phyloP scores from a whole-genome alignment of 2,113 vertebrate genomes.

The Calidris pygmaea region DNA sequence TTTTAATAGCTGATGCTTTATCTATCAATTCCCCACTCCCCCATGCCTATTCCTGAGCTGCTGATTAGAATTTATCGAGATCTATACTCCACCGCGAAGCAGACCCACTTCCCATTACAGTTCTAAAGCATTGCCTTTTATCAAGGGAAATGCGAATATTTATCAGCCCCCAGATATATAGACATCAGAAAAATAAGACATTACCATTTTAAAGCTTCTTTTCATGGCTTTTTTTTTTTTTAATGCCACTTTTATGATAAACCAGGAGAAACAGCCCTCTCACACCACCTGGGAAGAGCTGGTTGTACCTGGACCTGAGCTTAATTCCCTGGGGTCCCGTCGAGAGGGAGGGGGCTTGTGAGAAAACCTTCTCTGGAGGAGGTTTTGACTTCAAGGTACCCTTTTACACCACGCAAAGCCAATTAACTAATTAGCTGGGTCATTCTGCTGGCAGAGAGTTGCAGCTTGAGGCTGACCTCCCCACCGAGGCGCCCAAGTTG shows the following conservation, averaged over 20 bases:
- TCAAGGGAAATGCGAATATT: not conserved
- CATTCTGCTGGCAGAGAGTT: not conserved
- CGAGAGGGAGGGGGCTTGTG: fast-evolving
- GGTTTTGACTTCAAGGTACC: not conserved
- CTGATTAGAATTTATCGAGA: slow-evolving; percentile 27
- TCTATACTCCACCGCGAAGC: not conserved
- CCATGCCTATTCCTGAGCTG: not conserved
- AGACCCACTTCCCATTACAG: not conserved
- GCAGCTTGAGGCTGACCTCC: not conserved
- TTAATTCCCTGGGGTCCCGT: not conserved
- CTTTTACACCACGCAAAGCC: not conserved
- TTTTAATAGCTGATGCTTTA: slow-evolving; percentile 32
- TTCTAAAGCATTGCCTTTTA: not conserved
- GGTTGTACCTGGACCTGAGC: not conserved
- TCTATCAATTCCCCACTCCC: not conserved
- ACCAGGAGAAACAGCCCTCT: not conserved
- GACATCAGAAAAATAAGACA: not conserved
- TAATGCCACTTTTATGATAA: not conserved
- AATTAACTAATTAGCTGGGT: not conserved
- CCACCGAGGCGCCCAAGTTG: fast-evolving
- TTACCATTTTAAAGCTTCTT: not conserved
- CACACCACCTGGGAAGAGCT: fast-evolving
- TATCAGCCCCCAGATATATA: not conserved
- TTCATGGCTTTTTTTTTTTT: not conserved
- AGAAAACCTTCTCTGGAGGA: not conserved